These are phyloP conservation scores for Rhynchotus rufescens DNA, from an alignment of 2,797 vertebrate genomes.

Conservation along the genomic window DNA sequence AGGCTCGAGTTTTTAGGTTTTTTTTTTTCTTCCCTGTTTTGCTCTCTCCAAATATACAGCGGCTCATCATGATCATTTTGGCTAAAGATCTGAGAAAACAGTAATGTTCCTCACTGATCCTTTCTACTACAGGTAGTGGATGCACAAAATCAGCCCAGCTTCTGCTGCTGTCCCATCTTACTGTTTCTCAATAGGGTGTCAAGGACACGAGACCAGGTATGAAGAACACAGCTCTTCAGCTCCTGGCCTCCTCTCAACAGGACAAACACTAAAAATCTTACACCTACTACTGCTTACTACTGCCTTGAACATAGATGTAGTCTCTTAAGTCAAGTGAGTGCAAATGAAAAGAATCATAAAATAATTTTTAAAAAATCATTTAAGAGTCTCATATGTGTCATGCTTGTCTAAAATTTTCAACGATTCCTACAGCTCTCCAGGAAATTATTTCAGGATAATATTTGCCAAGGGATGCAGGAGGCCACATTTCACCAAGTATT, in stretches of 20 bases:
- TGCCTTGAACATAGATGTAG: background rate
- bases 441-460: background rate
- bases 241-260: background rate
- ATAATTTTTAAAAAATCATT: too few relatives aligned
- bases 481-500: background rate
- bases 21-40: background rate
- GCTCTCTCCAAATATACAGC: background rate
- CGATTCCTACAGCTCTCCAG: background rate
- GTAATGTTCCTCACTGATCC: background rate
- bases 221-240: background rate
- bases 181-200: background rate
- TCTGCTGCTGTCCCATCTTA: background rate
- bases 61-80: background rate
- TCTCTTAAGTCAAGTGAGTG: background rate
- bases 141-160: background rate
- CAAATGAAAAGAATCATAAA: too few relatives aligned
- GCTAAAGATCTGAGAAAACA: background rate
- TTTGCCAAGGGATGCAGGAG: background rate
- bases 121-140: accelerated
- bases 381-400: background rate
- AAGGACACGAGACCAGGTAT: background rate
- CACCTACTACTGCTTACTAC: background rate
- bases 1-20: background rate
- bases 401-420: background rate
- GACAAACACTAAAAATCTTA: background rate